Base-by-base conservation (phyloP, 2,113 vertebrate species). In the Ictalurus punctatus region DNA sequence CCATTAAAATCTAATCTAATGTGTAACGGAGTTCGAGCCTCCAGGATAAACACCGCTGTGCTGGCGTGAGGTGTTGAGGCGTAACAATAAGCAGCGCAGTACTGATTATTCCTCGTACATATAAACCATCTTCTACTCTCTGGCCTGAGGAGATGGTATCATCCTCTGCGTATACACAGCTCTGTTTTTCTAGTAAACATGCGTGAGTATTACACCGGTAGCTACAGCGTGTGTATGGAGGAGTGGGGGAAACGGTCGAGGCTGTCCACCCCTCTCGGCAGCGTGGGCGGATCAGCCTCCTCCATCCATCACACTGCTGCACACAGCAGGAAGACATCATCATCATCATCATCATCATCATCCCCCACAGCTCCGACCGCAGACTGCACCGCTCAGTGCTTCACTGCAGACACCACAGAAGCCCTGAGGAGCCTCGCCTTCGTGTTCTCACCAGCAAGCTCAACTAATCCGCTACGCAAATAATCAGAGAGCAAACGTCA, bases 281-380 rank as follows among this genome's bases (percentile, higher is more conserved):
- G 88, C 85, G 89, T 86, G 88, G 88, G 91, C 83, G 44, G 27
- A 61, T 80, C 40, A 54, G 76, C 79, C 58, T 85, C 73, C 90
- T 79, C 88, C 69, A 89, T 91, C 89, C 85, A 90, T 92, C 92
- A 90, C 65, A 27, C 88, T 76, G 90, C 81, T 85, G 86, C 85
- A 84, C 25, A 84, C 87, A 85, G 61, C 87, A 85, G 61, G 59
- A 87, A 87, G 88, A 85, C 90, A 81, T 87, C 81, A 83, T 83
- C 81, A 48, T 44, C 40, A 40, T 40, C 37, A 40, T 40, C 40
- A 34, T 34, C 40, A 48, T 48, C 44, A 48, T 48, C 81, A 83
- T 83, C 81, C 87, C 86, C 91, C 85, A 54, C 91, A 90, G 92
- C 89, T 88, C 88, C 54, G 59, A 84, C 83, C 69, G 59, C 84